Evolutionary conservation across 2,797 vertebrate genomes (phyloP).

Genomic region (Danio albolineatus): DNA sequence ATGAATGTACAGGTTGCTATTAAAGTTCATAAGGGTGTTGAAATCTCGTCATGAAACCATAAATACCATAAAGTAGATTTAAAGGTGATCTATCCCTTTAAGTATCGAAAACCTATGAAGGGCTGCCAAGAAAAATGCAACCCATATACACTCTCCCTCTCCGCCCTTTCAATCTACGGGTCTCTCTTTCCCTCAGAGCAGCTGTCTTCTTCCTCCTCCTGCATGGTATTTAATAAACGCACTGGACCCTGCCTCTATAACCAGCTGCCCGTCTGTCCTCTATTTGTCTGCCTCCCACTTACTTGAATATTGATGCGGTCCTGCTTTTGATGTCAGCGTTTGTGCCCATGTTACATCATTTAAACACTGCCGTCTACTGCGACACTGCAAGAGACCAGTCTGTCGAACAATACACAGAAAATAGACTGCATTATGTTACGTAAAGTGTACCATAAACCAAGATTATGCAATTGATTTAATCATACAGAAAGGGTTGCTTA

Average conservation of each 20-base stretch:
- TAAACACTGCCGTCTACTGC: background rate
- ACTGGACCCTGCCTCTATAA: conserved; percentile 17
- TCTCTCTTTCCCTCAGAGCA: conserved; percentile 12
- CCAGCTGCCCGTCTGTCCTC: conserved; percentile 29
- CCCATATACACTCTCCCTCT: conserved; percentile 51
- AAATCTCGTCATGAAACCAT: too few species aligned
- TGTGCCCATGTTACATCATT: conserved; percentile 40
- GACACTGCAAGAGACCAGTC: background rate
- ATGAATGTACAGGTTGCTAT: too few species aligned
- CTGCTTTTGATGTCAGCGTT: conserved; percentile 45
- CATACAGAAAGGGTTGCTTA: conserved; percentile 13
- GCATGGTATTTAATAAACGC: conserved; percentile 39
- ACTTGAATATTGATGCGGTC: conserved; percentile 51
- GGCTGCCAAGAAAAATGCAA: background rate
- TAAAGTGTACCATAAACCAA: conserved; percentile 16
- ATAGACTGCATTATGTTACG: background rate
- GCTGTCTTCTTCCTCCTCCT: conserved; percentile 18
- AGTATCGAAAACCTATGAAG: background rate
- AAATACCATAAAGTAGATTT: background rate
- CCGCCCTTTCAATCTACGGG: conserved; percentile 42
- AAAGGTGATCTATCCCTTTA: background rate
- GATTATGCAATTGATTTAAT: conserved; percentile 38
- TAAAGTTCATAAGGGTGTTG: too few species aligned
- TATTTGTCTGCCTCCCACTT: conserved; percentile 37
- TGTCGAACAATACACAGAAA: background rate